These are phyloP conservation scores for Osmerus eperlanus DNA, from an alignment of 2,113 vertebrate species.

Conservation along the genomic window DNA sequence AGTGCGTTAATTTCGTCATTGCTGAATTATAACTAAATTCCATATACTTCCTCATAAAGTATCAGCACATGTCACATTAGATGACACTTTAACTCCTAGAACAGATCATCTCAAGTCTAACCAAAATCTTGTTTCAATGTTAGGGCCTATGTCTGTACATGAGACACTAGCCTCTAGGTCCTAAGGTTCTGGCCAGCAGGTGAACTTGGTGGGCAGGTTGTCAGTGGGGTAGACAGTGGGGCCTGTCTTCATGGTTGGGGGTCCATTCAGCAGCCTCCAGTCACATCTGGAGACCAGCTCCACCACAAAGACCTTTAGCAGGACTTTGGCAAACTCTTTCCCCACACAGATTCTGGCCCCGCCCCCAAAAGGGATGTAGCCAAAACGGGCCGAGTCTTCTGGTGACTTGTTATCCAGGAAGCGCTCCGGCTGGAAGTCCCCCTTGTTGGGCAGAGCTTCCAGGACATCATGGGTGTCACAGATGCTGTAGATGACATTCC, in stretches of 20 bases:
- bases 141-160: slow-evolving; percentile 40
- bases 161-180: no score
- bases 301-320: slow-evolving; percentile 85
- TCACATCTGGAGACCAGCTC: slow-evolving; percentile 82
- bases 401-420: slow-evolving; percentile 73
- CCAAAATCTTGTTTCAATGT: neutral
- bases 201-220: slow-evolving; percentile 82
- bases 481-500: slow-evolving; percentile 91
- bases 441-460: slow-evolving; percentile 81
- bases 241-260: slow-evolving; percentile 83
- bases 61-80: no score
- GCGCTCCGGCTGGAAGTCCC: slow-evolving; percentile 83
- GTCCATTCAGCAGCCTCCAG: slow-evolving; percentile 84
- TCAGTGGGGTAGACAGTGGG: slow-evolving; percentile 85
- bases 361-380: slow-evolving; percentile 86
- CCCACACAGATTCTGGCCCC: slow-evolving; percentile 85
- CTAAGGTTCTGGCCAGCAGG: slow-evolving; percentile 40
- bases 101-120: no score
- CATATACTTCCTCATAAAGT: no score
- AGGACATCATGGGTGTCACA: slow-evolving; percentile 84
- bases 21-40: no score
- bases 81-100: no score
- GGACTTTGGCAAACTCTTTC: slow-evolving; percentile 87
- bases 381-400: slow-evolving; percentile 78
- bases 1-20: neutral